These are phyloP conservation scores for Chaetogeoica ovagalla DNA, from an alignment of 2,888 invertebrate genomes.

Conservation along the genomic window DNA sequence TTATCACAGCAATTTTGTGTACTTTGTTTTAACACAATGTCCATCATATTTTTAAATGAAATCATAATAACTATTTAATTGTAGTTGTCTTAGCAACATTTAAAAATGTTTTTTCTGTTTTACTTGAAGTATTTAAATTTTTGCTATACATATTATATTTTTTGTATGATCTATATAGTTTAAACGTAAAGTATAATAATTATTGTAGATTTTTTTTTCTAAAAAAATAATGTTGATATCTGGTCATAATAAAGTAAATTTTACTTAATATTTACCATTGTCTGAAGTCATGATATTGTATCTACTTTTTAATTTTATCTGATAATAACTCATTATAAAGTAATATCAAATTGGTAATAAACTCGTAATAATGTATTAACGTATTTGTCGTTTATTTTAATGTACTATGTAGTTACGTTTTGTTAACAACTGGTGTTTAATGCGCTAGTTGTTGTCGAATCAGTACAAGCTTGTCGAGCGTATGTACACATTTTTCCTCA, in stretches of 20 bases:
- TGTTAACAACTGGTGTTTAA: not conserved
- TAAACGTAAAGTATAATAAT: slow-evolving; percentile 44
- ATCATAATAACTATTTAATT: slow-evolving; percentile 47
- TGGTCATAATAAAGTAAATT: slow-evolving; percentile 27
- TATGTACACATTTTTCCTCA: slow-evolving; percentile 1
- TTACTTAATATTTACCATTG: slow-evolving; percentile 42
- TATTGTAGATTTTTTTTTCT: slow-evolving; percentile 49
- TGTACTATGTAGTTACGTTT: slow-evolving; percentile 25
- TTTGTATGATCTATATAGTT: slow-evolving; percentile 52
- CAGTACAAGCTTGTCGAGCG: not conserved
- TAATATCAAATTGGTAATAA: slow-evolving; percentile 52
- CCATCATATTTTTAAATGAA: slow-evolving; percentile 42
- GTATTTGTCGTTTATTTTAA: slow-evolving; percentile 33
- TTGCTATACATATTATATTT: slow-evolving; percentile 51
- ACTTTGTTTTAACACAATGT: slow-evolving; percentile 42
- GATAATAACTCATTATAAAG: slow-evolving; percentile 52
- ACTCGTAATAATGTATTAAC: slow-evolving; percentile 51
- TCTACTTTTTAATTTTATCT: slow-evolving; percentile 52
- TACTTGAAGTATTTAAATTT: slow-evolving; percentile 45
- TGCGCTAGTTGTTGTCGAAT: not conserved
- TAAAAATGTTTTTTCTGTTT: slow-evolving; percentile 44
- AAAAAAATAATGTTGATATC: slow-evolving; percentile 30
- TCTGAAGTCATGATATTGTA: slow-evolving; percentile 45
- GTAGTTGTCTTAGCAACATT: slow-evolving; percentile 47
- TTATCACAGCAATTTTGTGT: slow-evolving; percentile 48